Base-by-base conservation (phyloP, 1,140 invertebrate species). In the Brachionus koreanus region DNA sequence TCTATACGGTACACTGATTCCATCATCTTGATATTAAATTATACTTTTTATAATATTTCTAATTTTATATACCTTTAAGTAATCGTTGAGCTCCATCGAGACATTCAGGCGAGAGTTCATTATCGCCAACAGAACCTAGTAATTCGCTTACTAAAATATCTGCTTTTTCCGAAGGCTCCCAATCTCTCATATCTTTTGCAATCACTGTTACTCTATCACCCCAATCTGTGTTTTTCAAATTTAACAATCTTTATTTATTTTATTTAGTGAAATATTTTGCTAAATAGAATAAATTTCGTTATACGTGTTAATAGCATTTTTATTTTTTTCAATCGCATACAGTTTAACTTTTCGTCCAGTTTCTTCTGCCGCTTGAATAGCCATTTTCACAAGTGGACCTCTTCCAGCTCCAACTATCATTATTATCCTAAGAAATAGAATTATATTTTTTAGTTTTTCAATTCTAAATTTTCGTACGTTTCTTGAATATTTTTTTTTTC, bases 101-200 rank as follows among this genome's bases (percentile, higher is more conserved):
- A 89, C 97, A 99, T 89, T 99, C 98, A 0, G 98, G 98, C 1
- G 95, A 97, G 0, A 99, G 91, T 90, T 99, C 98, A 88, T 99
- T 99, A 87, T 99, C 97, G 19, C 96, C 96, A 91, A 99, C 98
- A 9, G 97, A 98, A 5, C 98, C 94, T 7, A 99, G 90, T 16
- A 99, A 89, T 90, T 99, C 98, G 9, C 96, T 98, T 1, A 99
- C 93, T 37, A 99, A 88, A 83, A 99, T 96, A 88, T 99, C 97
- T 0, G 96, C 95, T 83, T 88, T 88, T 13, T 82, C 85, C 83
- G 90, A 94, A 95, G 7, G 93, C 90, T 85, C 97, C 90, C 96
- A 99, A 98, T 89, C 99, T 98, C 85, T 92, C 91, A 5, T 92
- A 43, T 79, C 76, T 61, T 43, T 86, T 35, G 86, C 87, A 42